Conservation (phyloP, 2,113 vertebrate genomes). For the Aix galericulata region DNA sequence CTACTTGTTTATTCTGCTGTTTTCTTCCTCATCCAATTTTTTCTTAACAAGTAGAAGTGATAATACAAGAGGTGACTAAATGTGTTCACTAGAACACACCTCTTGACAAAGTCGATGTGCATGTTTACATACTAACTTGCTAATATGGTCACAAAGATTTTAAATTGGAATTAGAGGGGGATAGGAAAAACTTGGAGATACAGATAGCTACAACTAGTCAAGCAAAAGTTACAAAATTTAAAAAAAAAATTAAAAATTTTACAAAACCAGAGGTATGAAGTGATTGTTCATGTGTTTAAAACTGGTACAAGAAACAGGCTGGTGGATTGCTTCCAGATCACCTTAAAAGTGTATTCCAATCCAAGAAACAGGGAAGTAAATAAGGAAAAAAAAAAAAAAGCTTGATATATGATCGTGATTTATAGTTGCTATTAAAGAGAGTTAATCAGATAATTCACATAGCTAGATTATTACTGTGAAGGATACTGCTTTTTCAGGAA, state of each 20-base stretch:
- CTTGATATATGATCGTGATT: not conserved
- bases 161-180: not conserved
- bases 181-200: not conserved
- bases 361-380: not conserved
- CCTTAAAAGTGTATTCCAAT: not conserved
- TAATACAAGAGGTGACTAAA: not conserved
- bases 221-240: too few species aligned
- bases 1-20: not conserved
- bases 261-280: not conserved
- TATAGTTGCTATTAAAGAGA: not conserved
- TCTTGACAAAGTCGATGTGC: not conserved
- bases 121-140: not conserved
- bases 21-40: not conserved
- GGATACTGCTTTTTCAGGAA: not conserved
- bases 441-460: not conserved
- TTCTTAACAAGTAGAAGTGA: not conserved
- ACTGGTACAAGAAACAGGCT: not conserved
- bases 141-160: not conserved
- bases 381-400: not conserved
- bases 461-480: not conserved
- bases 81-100: not conserved
- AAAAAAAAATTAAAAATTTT: too few species aligned
- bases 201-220: not conserved
- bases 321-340: not conserved
- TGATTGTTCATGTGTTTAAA: not conserved